These are phyloP conservation scores for Pipistrellus kuhlii DNA, from an alignment of 2,797 vertebrate species.

Conservation along the genomic window DNA sequence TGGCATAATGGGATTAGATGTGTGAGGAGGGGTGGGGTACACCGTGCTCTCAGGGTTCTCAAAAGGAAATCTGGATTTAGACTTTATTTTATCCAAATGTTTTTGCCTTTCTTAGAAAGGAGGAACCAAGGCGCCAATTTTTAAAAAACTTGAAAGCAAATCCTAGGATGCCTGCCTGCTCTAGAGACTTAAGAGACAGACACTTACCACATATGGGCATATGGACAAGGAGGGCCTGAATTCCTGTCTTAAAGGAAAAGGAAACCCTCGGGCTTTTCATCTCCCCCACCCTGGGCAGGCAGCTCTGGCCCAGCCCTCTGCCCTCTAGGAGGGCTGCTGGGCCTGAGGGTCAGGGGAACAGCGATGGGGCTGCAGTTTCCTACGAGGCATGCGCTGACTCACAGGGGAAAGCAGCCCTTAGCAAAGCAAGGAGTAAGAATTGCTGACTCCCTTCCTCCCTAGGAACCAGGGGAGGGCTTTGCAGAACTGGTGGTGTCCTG, in stretches of 20 bases:
- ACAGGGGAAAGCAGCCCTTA: background rate
- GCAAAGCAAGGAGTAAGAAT: background rate
- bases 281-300: accelerated
- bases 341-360: background rate
- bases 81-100: conserved; percentile 17
- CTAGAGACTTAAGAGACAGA: background rate
- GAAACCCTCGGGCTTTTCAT: background rate
- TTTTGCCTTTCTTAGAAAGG: background rate
- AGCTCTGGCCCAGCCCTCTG: background rate
- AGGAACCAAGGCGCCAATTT: conserved; percentile 7
- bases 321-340: background rate
- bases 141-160: conserved; percentile 19
- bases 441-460: background rate
- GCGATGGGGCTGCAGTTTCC: background rate
- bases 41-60: background rate
- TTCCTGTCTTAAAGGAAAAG: background rate
- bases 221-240: background rate
- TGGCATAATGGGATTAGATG: background rate
- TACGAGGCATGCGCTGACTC: background rate
- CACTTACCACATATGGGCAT: background rate
- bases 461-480: background rate
- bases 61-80: background rate
- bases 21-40: background rate
- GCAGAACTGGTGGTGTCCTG: background rate
- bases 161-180: background rate